phyloP scores from a whole-genome alignment of 92 coral and sea anemone species.

The Epizoanthus scotinus region DNA sequence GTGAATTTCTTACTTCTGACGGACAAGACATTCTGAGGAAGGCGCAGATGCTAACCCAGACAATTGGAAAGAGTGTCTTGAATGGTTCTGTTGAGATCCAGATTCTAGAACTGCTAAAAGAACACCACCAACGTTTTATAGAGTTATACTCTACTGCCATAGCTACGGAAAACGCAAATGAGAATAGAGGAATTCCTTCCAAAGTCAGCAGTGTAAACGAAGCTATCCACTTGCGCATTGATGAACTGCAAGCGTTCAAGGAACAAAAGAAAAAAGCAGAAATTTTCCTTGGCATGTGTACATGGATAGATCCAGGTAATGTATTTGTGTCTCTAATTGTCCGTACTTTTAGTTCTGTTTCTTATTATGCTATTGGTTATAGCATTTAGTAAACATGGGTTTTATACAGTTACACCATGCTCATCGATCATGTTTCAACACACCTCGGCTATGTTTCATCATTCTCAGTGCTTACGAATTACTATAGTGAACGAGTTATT shows the following conservation, averaged over 20 bases:
- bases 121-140: slow-evolving; percentile 4
- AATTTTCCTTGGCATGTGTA: slow-evolving; percentile 9
- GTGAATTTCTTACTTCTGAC: not conserved
- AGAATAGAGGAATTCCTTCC: not conserved
- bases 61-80: not conserved
- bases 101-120: not conserved
- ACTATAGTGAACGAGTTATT: no score
- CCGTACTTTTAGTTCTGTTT: not conserved
- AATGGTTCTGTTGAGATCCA: slow-evolving; percentile 6
- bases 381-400: no score
- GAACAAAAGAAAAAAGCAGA: not conserved
- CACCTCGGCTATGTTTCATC: no score
- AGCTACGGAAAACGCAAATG: not conserved
- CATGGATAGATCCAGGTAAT: slow-evolving; percentile 1
- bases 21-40: not conserved
- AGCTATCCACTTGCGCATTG: not conserved
- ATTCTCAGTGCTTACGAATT: no score
- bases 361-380: no score
- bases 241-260: slow-evolving; percentile 6
- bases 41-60: not conserved
- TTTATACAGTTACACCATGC: no score
- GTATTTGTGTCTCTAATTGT: no score
- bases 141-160: not conserved
- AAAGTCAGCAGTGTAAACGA: not conserved
- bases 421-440: no score